These are phyloP conservation scores for Fundulus diaphanus DNA, from an alignment of 2,797 vertebrate genomes.

Conservation along the genomic window DNA sequence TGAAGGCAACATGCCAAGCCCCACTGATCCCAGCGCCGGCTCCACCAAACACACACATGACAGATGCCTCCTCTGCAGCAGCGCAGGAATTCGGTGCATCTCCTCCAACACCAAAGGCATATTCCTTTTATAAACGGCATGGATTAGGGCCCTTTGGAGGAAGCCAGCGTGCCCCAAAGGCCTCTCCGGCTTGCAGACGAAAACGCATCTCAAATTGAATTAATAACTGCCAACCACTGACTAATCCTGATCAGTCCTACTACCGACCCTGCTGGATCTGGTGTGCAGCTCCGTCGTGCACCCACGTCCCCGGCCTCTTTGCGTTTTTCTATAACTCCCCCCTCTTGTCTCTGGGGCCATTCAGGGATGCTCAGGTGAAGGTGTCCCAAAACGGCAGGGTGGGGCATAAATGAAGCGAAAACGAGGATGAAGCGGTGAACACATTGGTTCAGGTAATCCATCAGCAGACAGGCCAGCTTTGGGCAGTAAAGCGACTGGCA, in stretches of 20 bases:
- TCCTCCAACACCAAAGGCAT: slow-evolving; percentile 75
- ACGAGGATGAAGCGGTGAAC: slow-evolving; percentile 59
- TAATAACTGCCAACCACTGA: slow-evolving; percentile 78
- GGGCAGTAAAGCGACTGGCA: slow-evolving; percentile 66
- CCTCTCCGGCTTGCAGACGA: slow-evolving; percentile 74
- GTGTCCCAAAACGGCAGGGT: slow-evolving; percentile 47
- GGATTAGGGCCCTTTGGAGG: slow-evolving; percentile 73
- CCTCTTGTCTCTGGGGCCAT: slow-evolving; percentile 50
- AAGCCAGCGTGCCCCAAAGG: slow-evolving; percentile 70
- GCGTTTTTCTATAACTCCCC: slow-evolving; percentile 80
- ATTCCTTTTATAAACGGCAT: slow-evolving; percentile 75
- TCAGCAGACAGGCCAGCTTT: slow-evolving; percentile 83
- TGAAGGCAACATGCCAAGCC: slow-evolving; percentile 68
- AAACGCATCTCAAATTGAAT: slow-evolving; percentile 83
- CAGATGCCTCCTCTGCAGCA: slow-evolving; percentile 77
- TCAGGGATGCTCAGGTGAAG: slow-evolving; percentile 75
- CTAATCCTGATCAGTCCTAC: slow-evolving; percentile 70
- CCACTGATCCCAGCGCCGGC: slow-evolving; percentile 66
- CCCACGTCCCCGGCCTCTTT: slow-evolving; percentile 62
- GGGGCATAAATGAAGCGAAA: slow-evolving; percentile 48
- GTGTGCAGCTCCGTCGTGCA: slow-evolving; percentile 49
- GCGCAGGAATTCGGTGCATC: slow-evolving; percentile 73
- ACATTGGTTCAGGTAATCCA: slow-evolving; percentile 79
- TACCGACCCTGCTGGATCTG: slow-evolving; percentile 53
- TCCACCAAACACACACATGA: slow-evolving; percentile 72